phyloP scores from a whole-genome alignment of 2,113 vertebrate species.

The Zosterops pallidus region DNA sequence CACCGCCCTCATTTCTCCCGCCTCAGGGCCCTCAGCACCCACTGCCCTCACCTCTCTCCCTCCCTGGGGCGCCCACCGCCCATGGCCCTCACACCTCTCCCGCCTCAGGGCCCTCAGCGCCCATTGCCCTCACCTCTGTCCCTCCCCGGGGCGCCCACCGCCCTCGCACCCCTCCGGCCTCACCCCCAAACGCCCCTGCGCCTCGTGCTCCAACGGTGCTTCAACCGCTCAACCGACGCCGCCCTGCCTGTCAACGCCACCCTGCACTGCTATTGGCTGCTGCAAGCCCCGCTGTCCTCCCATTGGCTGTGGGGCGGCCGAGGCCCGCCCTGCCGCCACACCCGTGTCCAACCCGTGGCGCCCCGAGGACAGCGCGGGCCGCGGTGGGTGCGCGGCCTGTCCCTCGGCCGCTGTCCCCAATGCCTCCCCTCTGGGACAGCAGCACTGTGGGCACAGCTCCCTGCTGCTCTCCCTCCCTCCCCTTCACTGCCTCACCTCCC shows the following conservation, averaged over 20 bases:
- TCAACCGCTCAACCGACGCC: not conserved
- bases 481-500: not conserved
- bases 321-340: not conserved
- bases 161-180: too few species aligned
- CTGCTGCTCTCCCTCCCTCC: not conserved
- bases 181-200: fast-evolving
- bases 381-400: fast-evolving
- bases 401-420: fast-evolving
- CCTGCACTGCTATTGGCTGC: not conserved
- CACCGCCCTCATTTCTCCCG: not conserved
- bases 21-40: fast-evolving
- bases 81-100: not conserved
- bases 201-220: not conserved
- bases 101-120: fast-evolving
- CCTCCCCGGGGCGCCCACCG: too few species aligned
- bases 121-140: not conserved
- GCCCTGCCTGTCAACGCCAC: not conserved
- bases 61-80: fast-evolving
- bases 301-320: not conserved
- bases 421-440: not conserved
- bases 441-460: fast-evolving
- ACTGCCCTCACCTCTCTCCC: not conserved
- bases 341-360: not conserved
- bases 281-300: not conserved
- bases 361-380: not conserved